These are phyloP conservation scores for Macquaria australasica DNA, from an alignment of 2,113 vertebrate species.

Conservation along the genomic window DNA sequence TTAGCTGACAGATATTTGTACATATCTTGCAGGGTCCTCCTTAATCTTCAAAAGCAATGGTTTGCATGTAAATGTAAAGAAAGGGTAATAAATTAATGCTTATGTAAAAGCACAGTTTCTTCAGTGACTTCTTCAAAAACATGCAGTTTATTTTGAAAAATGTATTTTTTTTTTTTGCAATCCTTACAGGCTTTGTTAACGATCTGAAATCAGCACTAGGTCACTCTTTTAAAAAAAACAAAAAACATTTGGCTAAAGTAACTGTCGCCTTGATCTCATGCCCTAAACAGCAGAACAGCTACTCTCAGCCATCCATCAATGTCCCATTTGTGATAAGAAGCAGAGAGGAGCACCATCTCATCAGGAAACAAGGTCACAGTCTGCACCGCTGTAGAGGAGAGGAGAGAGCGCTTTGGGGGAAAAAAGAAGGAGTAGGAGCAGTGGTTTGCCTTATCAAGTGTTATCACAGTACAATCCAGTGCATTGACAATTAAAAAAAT, in stretches of 20 bases:
- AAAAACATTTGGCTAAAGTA: conserved; percentile 55
- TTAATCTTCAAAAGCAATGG: conserved; percentile 70
- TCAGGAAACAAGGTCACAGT: conserved; percentile 75
- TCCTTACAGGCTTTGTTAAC: neutral
- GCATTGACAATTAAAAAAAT: neutral
- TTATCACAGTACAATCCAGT: neutral
- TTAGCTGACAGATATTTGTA: conserved; percentile 64
- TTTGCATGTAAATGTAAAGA: conserved; percentile 44
- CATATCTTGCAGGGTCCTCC: conserved; percentile 38
- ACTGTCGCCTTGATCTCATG: conserved; percentile 68
- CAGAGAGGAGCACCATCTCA: conserved; percentile 64
- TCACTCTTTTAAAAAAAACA: conserved; percentile 17
- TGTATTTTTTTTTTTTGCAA: neutral
- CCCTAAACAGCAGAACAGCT: conserved; percentile 48
- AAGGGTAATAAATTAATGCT: conserved; percentile 33
- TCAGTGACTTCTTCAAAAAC: neutral
- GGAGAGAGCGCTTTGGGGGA: conserved; percentile 19
- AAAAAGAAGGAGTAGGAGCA: conserved; percentile 17
- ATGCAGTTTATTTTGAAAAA: conserved; percentile 4
- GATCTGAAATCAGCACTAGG: conserved; percentile 32
- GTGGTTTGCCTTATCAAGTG: neutral
- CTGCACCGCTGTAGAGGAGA: conserved; percentile 25
- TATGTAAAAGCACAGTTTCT: conserved; percentile 17
- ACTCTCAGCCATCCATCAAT: conserved; percentile 71
- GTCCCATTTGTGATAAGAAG: conserved; percentile 71